Evolutionary conservation across 2,888 invertebrate genomes (phyloP).

Genomic region (Melinaea marsaeus): DNA sequence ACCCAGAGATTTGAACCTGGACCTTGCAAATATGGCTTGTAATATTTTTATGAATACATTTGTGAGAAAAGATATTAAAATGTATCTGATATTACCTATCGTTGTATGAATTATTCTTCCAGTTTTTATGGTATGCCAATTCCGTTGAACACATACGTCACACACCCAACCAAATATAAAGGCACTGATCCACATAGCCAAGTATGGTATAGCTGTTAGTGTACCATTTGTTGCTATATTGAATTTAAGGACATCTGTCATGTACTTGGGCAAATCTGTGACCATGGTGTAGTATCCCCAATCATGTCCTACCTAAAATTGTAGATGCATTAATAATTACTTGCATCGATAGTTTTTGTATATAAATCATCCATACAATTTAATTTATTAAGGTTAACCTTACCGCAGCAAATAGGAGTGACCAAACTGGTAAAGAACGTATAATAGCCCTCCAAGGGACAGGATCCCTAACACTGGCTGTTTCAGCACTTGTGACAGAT

Average conservation of each 20-base stretch:
- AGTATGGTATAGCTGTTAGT: conserved; percentile 81
- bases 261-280: conserved; percentile 83
- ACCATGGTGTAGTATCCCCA: conserved; percentile 86
- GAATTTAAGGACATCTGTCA: conserved; percentile 82
- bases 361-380: background rate
- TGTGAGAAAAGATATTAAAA: background rate
- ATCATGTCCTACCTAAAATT: conserved; percentile 69
- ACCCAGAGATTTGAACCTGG: too few species aligned
- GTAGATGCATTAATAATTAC: background rate
- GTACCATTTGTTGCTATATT: conserved; percentile 81
- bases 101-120: conserved; percentile 83
- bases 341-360: too few species aligned
- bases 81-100: conserved; percentile 69
- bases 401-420: conserved; percentile 83
- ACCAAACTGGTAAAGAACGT: conserved; percentile 84
- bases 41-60: background rate
- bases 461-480: conserved; percentile 72
- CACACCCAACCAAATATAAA: conserved; percentile 82
- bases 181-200: conserved; percentile 83
- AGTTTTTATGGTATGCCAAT: conserved; percentile 77
- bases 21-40: background rate
- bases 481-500: conserved; percentile 78
- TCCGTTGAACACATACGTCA: conserved; percentile 81
- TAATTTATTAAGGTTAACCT: conserved; percentile 39
- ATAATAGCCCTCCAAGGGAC: conserved; percentile 85